phyloP scores from a whole-genome alignment of 2,888 invertebrate genomes.

The Nomada hirtipes region DNA sequence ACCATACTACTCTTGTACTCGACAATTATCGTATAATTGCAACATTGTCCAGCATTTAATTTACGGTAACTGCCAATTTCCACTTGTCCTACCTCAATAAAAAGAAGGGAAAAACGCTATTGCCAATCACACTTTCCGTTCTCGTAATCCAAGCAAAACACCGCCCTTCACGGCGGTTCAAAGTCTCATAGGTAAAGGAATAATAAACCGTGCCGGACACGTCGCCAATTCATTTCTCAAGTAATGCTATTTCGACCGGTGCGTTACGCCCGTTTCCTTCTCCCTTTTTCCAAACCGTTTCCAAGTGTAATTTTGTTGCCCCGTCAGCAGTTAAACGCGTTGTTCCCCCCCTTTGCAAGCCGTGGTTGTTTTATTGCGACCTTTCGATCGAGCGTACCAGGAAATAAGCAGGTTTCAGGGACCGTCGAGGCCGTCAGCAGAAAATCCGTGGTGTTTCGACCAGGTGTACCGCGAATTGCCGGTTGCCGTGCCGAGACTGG shows the following conservation, averaged over 20 bases:
- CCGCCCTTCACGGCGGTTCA: too few relatives aligned
- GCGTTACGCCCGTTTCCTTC: background rate
- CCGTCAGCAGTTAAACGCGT: slow-evolving; percentile 26
- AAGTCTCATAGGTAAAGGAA: too few relatives aligned
- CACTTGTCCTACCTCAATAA: too few relatives aligned
- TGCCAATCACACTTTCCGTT: too few relatives aligned
- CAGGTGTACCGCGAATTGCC: slow-evolving; percentile 60
- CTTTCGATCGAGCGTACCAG: slow-evolving; percentile 34
- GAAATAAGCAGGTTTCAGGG: slow-evolving; percentile 44
- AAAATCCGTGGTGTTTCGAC: slow-evolving; percentile 52
- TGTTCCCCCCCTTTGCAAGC: slow-evolving; percentile 3
- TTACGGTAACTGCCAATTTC: too few relatives aligned
- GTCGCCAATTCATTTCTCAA: background rate
- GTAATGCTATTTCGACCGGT: background rate
- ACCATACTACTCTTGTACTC: too few relatives aligned
- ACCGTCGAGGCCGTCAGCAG: slow-evolving; percentile 40
- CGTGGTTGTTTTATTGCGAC: slow-evolving; percentile 44
- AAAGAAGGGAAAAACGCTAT: too few relatives aligned
- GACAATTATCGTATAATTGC: too few relatives aligned
- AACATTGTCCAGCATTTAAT: too few relatives aligned
- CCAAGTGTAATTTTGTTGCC: slow-evolving; percentile 23
- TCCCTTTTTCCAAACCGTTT: background rate
- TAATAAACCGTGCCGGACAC: too few relatives aligned
- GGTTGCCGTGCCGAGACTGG: slow-evolving; percentile 28
- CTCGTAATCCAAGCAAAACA: too few relatives aligned